Percentiles rank a stretch among this genome's conserved stretches.
These are phyloP conservation scores for Diplosoma virens DNA, from an alignment of 23 tunicate species.

Conservation along the genomic window DNA sequence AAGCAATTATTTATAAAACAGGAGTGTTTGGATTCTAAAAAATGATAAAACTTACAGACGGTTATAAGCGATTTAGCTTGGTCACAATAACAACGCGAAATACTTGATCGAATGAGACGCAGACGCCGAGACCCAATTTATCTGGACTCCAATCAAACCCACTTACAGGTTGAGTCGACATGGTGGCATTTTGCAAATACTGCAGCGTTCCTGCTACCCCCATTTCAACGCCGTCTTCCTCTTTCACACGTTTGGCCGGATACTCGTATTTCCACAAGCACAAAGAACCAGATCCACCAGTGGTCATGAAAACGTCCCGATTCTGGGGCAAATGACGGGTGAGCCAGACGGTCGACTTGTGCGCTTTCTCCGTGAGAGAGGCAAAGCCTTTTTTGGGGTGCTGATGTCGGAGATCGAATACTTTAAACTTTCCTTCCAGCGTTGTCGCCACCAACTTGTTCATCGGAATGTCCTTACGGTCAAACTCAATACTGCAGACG, in stretches of 20 bases:
- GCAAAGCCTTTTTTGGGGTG: conserved; percentile 85
- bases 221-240: conserved; percentile 58
- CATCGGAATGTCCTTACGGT: conserved; percentile 92
- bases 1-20: too few relatives aligned
- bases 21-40: too few relatives aligned
- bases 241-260: conserved; percentile 74
- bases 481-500: conserved; percentile 88
- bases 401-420: conserved; percentile 87
- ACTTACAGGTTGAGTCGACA: conserved; percentile 95
- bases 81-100: conserved; percentile 85
- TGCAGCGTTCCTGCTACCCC: conserved; percentile 87
- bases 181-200: conserved; percentile 81
- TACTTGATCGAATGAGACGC: conserved; percentile 90
- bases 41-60: neutral
- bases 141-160: conserved; percentile 97
- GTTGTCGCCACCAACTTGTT: conserved; percentile 86
- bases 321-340: conserved; percentile 92
- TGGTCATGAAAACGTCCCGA: conserved; percentile 93
- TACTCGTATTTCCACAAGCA: conserved; percentile 92
- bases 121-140: conserved; percentile 88
- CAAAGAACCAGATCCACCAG: conserved; percentile 95
- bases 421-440: conserved; percentile 84
- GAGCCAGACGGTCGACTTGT: conserved; percentile 95
- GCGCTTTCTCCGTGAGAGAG: conserved; percentile 84
- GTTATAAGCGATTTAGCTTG: conserved; percentile 69